Evolutionary conservation across 1,140 invertebrate species (phyloP), one percentile per base, ranked within the genome.

Genomic region (Eueides isabella): DNA sequence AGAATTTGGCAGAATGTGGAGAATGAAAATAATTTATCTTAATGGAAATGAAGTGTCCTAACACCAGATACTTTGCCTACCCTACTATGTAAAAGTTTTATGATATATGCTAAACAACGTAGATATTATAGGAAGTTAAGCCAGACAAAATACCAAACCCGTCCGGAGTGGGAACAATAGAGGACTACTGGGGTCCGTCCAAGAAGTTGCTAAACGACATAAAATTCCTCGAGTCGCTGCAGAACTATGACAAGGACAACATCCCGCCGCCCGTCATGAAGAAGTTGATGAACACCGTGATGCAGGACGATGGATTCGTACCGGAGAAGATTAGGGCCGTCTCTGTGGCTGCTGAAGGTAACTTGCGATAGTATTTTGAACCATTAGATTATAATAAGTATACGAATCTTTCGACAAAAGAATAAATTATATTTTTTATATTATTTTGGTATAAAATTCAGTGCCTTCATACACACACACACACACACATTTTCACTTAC

Each of bases 131-230:
- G 95, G 96, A 96, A 82, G 93, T 98, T 2, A 98, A 98, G 93
- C 96, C 98, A 0, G 97, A 98, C 75, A 96, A 96, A 85, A 94
- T 97, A 61, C 96, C 96, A 9, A 97, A 97, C 92, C 96, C 97
- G 5, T 95, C 92, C 67, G 98, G 98, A 72, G 96, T 97, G 78
- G 95, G 95, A 28, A 95, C 94, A 0, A 89, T 96, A 0, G 98
- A 99, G 74, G 98, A 99, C 87, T 99, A 97, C 88, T 99, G 98
- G 98, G 97, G 96, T 9, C 96, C 97, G 0, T 98, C 98, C 0
- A 97, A 99, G 83, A 97, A 97, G 89, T 86, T 99, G 26, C 93
- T 99, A 0, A 97, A 97, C 69, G 98, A 99, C 81, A 97, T 98
- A 79, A 98, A 97, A 83, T 99, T 99, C 88, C 87, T 99, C 29